A percentile compares a stretch with the other conserved stretches of the same genome.
Evolutionary conservation across 2,797 vertebrate species (phyloP).

Genomic region (Podarcis siculus): DNA sequence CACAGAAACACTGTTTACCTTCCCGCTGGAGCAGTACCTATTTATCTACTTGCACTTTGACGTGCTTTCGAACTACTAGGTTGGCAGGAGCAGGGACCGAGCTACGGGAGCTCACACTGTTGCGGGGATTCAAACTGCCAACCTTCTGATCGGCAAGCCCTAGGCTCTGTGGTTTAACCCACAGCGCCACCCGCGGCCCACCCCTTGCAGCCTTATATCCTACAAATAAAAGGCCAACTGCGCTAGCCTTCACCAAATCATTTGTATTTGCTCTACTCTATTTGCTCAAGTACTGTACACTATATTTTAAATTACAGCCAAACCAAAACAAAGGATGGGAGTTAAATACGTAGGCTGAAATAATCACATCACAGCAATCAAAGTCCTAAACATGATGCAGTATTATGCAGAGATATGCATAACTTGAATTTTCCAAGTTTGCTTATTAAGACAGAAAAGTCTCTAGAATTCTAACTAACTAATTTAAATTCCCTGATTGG

Average conservation of each 20-base stretch:
- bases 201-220: background rate
- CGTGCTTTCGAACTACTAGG: too few relatives aligned
- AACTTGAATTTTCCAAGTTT: background rate
- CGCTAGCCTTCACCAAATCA: background rate
- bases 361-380: background rate
- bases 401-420: background rate
- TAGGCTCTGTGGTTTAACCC: too few relatives aligned
- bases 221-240: background rate
- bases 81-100: too few relatives aligned
- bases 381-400: background rate
- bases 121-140: too few relatives aligned
- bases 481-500: conserved; percentile 4
- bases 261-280: background rate
- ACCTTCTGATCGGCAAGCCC: too few relatives aligned
- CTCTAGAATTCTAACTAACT: conserved; percentile 4
- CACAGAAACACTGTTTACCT: too few relatives aligned
- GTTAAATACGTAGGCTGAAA: background rate
- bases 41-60: too few relatives aligned
- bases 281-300: background rate
- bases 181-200: too few relatives aligned
- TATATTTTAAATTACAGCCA: background rate
- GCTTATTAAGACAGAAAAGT: background rate
- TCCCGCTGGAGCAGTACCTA: too few relatives aligned
- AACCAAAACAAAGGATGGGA: background rate
- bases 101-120: too few relatives aligned